Evolutionary conservation across 1,140 invertebrate species (phyloP).

Genomic region (Stenopsyche tienmushanensis): DNA sequence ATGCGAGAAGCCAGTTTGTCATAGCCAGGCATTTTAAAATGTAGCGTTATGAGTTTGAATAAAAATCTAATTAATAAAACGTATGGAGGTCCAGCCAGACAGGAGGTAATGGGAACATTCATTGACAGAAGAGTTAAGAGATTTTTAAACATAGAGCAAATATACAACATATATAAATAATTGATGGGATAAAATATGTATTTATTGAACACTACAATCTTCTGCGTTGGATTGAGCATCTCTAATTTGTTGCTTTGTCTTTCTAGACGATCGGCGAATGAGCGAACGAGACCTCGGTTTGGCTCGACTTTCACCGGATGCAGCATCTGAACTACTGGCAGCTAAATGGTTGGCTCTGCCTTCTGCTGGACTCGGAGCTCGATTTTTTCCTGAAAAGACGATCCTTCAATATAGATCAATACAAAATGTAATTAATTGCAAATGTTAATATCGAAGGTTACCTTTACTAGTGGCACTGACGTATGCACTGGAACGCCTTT

Average conservation of each 20-base stretch:
- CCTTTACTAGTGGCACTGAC: slow-evolving; percentile 62
- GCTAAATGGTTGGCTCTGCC: slow-evolving; percentile 44
- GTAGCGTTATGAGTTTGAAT: too few species aligned
- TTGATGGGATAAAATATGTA: too few species aligned
- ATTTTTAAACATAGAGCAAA: too few species aligned
- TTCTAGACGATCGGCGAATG: slow-evolving; percentile 75
- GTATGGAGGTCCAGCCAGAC: too few species aligned
- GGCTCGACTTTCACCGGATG: slow-evolving; percentile 43
- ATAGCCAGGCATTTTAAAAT: too few species aligned
- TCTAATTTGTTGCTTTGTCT: slow-evolving; percentile 76
- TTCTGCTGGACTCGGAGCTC: slow-evolving; percentile 42
- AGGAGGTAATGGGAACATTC: too few species aligned
- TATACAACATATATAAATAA: too few species aligned
- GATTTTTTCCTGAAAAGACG: slow-evolving; percentile 48
- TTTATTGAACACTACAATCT: slow-evolving; percentile 74
- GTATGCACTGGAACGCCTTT: slow-evolving; percentile 73
- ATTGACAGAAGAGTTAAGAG: too few species aligned
- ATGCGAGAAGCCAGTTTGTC: too few species aligned
- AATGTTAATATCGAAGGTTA: slow-evolving; percentile 31
- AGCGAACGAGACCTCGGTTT: slow-evolving; percentile 74
- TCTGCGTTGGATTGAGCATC: slow-evolving; percentile 63
- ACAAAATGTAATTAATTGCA: background rate
- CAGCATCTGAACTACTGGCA: slow-evolving; percentile 45
- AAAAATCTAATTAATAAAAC: too few species aligned
- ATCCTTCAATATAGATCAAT: too few species aligned